Evolutionary conservation across 1,140 invertebrate species (phyloP).

Genomic region (Oryctes rhinoceros): DNA sequence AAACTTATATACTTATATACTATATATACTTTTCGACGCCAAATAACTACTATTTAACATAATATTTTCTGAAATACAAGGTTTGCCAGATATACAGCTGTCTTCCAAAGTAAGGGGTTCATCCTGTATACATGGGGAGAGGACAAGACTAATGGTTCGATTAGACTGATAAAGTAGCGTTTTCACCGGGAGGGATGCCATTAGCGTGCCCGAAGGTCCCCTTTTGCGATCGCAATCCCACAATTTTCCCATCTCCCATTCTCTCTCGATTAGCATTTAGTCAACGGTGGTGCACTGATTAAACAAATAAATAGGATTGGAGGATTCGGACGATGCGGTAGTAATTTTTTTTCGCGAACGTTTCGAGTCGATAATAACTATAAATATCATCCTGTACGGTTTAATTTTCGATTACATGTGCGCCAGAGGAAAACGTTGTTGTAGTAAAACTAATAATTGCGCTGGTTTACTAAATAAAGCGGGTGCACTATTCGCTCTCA

Average conservation of each 20-base stretch:
- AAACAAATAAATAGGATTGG: slow-evolving; percentile 40
- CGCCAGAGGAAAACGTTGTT: background rate
- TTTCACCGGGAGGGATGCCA: slow-evolving; percentile 28
- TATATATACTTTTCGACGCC: too few species aligned
- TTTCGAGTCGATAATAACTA: background rate
- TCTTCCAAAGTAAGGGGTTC: too few species aligned
- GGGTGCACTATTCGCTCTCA: background rate
- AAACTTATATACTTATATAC: too few species aligned
- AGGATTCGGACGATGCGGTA: background rate
- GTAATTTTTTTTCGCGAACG: background rate
- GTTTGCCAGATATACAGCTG: too few species aligned
- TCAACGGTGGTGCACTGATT: slow-evolving; percentile 31
- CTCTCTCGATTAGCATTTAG: slow-evolving; percentile 27
- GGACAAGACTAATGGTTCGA: slow-evolving; percentile 35
- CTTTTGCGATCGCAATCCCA: slow-evolving; percentile 5
- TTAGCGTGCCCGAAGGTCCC: slow-evolving; percentile 9
- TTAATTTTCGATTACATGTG: slow-evolving; percentile 24
- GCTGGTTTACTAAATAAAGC: background rate
- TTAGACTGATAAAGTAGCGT: slow-evolving; percentile 39
- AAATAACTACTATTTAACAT: too few species aligned
- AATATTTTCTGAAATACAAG: too few species aligned
- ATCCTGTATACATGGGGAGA: background rate
- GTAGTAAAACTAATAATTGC: background rate
- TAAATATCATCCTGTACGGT: slow-evolving; percentile 7
- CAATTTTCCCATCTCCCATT: background rate